Conservation (phyloP, 2,113 vertebrate species). For the Corythornis cristatus region DNA sequence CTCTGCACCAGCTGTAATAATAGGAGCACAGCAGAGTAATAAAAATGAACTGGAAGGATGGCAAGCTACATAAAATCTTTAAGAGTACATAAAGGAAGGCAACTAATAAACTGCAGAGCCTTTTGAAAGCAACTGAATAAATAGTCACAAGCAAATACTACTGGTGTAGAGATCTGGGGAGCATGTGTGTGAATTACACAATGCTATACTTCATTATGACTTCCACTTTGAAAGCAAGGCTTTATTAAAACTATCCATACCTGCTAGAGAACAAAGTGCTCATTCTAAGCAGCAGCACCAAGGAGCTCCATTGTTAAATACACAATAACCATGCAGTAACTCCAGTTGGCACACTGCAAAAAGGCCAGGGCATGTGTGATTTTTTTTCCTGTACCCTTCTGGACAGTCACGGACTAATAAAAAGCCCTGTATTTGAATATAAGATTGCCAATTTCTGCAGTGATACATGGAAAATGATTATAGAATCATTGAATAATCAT, state of each 20-base stretch:
- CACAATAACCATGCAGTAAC: neutral
- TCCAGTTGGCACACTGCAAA: neutral
- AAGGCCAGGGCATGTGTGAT: neutral
- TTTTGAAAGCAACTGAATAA: constrained; percentile 10
- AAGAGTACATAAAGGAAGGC: constrained; percentile 1
- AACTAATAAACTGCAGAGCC: constrained; percentile 7
- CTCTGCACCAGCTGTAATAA: constrained; percentile 1
- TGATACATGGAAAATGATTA: neutral
- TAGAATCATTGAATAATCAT: no score
- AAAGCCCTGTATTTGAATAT: neutral
- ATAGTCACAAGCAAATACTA: neutral
- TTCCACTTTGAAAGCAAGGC: neutral
- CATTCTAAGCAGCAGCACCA: neutral
- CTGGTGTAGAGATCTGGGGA: neutral
- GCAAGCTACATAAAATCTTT: neutral
- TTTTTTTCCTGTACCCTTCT: neutral
- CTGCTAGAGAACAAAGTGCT: neutral
- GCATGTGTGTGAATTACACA: neutral
- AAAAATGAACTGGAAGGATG: neutral
- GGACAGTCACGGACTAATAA: neutral
- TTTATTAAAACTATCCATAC: neutral
- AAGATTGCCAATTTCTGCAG: neutral
- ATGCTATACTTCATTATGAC: neutral
- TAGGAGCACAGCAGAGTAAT: neutral
- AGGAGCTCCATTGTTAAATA: neutral